Evolutionary conservation across 2,888 invertebrate species (phyloP).

Genomic region (Drosophila longiperda): DNA sequence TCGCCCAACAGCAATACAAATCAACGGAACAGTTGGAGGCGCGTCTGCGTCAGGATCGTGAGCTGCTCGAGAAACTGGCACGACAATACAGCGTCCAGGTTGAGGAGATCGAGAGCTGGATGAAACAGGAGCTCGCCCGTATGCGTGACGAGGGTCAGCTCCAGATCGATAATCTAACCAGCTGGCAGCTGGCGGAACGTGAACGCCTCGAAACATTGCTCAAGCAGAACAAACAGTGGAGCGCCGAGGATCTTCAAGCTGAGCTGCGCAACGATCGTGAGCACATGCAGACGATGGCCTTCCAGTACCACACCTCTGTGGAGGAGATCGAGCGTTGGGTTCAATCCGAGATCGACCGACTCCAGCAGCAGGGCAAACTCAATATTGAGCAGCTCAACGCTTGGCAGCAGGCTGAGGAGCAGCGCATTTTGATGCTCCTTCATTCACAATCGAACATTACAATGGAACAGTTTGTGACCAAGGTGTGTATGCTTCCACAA

Average conservation of each 20-base stretch:
- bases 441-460: conserved; percentile 81
- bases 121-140: conserved; percentile 82
- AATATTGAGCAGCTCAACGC: conserved; percentile 80
- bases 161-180: conserved; percentile 81
- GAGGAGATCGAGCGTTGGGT: conserved; percentile 84
- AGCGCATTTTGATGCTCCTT: conserved; percentile 76
- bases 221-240: conserved; percentile 79
- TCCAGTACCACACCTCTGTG: conserved; percentile 83
- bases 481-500: conserved; percentile 40
- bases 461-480: conserved; percentile 79
- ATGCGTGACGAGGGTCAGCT: conserved; percentile 82
- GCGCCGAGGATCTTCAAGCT: conserved; percentile 80
- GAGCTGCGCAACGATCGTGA: conserved; percentile 80
- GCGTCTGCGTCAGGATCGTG: conserved; percentile 81
- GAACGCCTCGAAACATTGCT: conserved; percentile 75
- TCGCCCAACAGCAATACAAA: conserved; percentile 81
- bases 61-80: conserved; percentile 77
- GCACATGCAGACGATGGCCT: conserved; percentile 82
- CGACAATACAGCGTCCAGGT: conserved; percentile 83
- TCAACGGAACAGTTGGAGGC: conserved; percentile 83
- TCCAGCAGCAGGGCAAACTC: conserved; percentile 78
- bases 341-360: conserved; percentile 77
- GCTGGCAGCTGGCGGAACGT: conserved; percentile 83
- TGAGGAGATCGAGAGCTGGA: conserved; percentile 82
- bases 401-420: conserved; percentile 82